Base-by-base conservation (phyloP, 2,888 invertebrate genomes). In the Caenorhabditis angaria region DNA sequence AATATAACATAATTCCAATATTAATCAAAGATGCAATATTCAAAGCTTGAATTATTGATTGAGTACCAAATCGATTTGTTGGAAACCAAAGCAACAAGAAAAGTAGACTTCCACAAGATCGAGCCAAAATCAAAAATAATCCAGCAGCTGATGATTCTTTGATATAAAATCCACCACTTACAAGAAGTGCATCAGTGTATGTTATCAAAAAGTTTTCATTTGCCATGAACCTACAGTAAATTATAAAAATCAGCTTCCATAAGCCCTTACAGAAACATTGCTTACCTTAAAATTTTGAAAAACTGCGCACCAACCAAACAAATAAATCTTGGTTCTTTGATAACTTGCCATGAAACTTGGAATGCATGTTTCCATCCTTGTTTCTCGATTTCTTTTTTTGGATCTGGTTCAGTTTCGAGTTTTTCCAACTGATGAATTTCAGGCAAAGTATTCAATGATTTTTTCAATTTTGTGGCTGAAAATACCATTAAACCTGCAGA, bases 181-280 rank as follows among this genome's bases (percentile, higher is more conserved):
- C 73, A 0, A 84, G 65, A 0, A 84, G 67, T 10, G 70, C 61
- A 35, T 81, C 80, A 14, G 82, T 77, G 69, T 77, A 78, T 20
- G 82, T 81, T 20, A 83, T 76, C 56, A 80, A 61, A 55, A 83
- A 84, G 54, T 77, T 77, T 18, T 79, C 81, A 55, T 76, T 75
- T 8, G 75, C 80, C 56, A 73, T 78, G 35, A 68, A 70, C 27
- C 82, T 77, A 18, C 1, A 72, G 28, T 18, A 3, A 6, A 3
- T 24, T n/a, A 5, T 20, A 51, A 51, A 8, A n/a, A 20, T 51
- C 6, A n/a, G 6, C n/a, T 6, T 22, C n/a, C 24, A 12, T 6
- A 28, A 28, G 22, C 6, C 22, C 8, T 51, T 51, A 28, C 6
- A 24, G 27, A 28, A 12, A 20, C 61, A 18, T 32, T 59, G 10